phyloP scores from a whole-genome alignment of 1,140 invertebrate genomes.

The Centruroides sculpturatus region DNA sequence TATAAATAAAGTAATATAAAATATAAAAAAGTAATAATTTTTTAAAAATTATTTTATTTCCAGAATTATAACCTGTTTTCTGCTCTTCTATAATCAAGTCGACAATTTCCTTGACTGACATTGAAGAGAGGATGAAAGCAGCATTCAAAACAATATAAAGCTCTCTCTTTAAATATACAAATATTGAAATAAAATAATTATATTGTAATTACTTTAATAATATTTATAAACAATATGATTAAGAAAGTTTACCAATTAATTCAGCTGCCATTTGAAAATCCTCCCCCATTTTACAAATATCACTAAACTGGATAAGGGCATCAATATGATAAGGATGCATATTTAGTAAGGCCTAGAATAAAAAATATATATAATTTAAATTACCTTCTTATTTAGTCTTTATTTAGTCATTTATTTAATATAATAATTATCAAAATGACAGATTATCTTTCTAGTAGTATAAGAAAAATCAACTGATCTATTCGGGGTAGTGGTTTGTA shows the following conservation, averaged over 20 bases:
- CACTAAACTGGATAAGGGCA: conserved; percentile 66
- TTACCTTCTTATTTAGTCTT: not conserved
- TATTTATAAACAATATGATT: conserved; percentile 1
- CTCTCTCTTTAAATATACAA: conserved; percentile 39
- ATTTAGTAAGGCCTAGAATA: conserved; percentile 50
- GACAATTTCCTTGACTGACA: conserved; percentile 51
- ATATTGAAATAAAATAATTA: not conserved
- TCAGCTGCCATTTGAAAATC: conserved; percentile 62
- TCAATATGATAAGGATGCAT: conserved; percentile 68
- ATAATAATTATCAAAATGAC: too few species aligned
- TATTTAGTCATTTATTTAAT: too few species aligned
- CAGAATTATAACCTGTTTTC: conserved; percentile 50
- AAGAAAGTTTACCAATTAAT: conserved; percentile 38
- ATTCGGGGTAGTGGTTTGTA: too few species aligned
- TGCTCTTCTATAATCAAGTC: conserved; percentile 61
- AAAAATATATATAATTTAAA: conserved; percentile 4
- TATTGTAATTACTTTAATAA: not conserved
- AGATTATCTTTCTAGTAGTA: too few species aligned
- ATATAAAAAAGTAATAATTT: too few species aligned
- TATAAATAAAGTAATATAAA: conserved; percentile 26
- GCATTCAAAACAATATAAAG: conserved; percentile 58
- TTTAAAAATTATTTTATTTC: too few species aligned
- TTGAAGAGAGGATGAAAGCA: conserved; percentile 69
- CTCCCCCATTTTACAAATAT: conserved; percentile 62
- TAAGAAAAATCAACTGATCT: too few species aligned